phyloP scores from a whole-genome alignment of 2,113 vertebrate genomes.

The Fukomys damarensis region DNA sequence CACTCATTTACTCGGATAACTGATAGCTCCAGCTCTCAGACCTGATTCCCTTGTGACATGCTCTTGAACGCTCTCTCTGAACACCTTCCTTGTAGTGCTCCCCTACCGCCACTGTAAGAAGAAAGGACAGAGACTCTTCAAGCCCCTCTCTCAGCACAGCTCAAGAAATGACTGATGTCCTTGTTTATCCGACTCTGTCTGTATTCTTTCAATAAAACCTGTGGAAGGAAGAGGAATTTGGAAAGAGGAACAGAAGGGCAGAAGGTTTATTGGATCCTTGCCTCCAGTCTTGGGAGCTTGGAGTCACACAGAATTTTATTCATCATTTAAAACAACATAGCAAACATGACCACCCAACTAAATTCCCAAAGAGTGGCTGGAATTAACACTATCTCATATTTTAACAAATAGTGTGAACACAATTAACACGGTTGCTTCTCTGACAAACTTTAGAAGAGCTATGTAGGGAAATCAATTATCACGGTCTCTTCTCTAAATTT shows the following conservation, averaged over 20 bases:
- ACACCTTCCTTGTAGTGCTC: background rate
- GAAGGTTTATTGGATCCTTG: background rate
- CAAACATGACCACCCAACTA: background rate
- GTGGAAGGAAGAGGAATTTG: background rate
- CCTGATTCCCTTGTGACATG: background rate
- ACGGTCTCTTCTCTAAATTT: conserved; percentile 6
- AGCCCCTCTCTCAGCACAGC: background rate
- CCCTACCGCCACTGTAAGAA: background rate
- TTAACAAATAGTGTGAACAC: background rate
- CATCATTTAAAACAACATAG: conserved; percentile 24
- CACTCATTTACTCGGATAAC: background rate
- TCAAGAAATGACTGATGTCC: background rate
- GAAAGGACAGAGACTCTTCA: background rate
- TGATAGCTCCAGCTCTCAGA: background rate
- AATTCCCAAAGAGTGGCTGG: background rate
- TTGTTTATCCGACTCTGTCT: background rate
- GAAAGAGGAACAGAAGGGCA: background rate
- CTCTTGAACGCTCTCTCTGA: background rate
- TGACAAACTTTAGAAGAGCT: conserved; percentile 8
- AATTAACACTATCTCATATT: background rate
- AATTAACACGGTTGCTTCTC: background rate
- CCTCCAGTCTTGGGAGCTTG: background rate
- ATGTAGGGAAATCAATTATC: background rate
- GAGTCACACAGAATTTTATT: background rate
- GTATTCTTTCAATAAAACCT: background rate